Percentiles rank a stretch among this genome's conserved stretches.
Evolutionary conservation across 2,888 invertebrate species (phyloP).

Genomic region (Tiliacea aurago): DNA sequence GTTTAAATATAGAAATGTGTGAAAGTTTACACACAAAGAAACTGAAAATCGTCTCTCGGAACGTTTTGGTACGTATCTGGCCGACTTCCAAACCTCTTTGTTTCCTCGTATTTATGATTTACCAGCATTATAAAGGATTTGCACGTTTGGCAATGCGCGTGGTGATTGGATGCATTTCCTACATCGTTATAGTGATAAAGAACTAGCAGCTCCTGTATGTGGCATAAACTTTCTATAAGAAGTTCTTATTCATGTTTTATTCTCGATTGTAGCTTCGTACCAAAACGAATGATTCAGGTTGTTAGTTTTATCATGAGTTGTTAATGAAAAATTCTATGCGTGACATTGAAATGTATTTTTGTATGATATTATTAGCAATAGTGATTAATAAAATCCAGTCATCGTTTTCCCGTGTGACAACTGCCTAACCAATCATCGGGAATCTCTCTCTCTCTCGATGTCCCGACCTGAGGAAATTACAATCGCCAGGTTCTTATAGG

Average conservation of each 20-base stretch:
- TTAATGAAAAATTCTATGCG: conserved; percentile 44
- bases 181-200: conserved; percentile 17
- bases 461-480: not conserved
- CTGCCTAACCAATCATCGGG: conserved; percentile 9
- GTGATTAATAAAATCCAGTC: conserved; percentile 37
- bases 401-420: conserved; percentile 17
- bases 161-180: conserved; percentile 45
- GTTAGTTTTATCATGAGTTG: conserved; percentile 30
- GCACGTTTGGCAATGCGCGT: conserved; percentile 61
- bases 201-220: conserved; percentile 40
- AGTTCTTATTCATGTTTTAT: conserved; percentile 29
- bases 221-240: conserved; percentile 18
- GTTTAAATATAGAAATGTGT: conserved; percentile 66
- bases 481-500: not conserved
- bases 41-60: conserved; percentile 69
- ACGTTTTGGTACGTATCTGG: conserved; percentile 75
- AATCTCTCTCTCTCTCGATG: conserved; percentile 4
- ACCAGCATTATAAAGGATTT: conserved; percentile 67
- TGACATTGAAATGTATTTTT: conserved; percentile 53
- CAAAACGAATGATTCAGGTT: conserved; percentile 44
- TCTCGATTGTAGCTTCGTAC: conserved; percentile 15
- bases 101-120: conserved; percentile 80
- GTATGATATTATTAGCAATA: conserved; percentile 45
- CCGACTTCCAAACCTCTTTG: conserved; percentile 82
- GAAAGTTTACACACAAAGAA: conserved; percentile 83